Conservation (phyloP, 1,140 invertebrate genomes). For the Sycophila sp. region DNA sequence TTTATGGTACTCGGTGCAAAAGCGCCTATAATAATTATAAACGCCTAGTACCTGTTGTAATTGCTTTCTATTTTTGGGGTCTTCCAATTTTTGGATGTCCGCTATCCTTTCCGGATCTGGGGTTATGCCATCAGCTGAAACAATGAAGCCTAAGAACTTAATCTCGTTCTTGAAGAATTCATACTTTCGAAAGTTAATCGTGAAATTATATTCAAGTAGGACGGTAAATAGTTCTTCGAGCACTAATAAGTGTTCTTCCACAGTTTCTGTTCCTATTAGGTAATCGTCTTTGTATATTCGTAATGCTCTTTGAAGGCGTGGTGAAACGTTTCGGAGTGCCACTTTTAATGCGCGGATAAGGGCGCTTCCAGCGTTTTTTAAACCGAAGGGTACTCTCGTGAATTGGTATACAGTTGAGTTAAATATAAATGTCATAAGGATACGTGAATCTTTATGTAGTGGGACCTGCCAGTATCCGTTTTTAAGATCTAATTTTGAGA, state of each 20-base stretch:
- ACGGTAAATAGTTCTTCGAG: no score
- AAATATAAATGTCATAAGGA: slow-evolving; percentile 53
- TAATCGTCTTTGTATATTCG: neutral
- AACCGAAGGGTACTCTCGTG: slow-evolving; percentile 9
- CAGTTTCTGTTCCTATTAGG: neutral
- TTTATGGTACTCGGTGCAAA: slow-evolving; percentile 17
- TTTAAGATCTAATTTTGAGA: slow-evolving; percentile 50
- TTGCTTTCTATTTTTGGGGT: slow-evolving; percentile 11
- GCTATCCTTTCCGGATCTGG: slow-evolving; percentile 23
- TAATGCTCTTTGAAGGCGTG: neutral
- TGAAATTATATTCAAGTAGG: slow-evolving; percentile 2
- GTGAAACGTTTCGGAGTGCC: neutral
- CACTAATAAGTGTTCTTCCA: no score
- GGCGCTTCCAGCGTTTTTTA: slow-evolving; percentile 13
- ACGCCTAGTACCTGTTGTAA: slow-evolving; percentile 39
- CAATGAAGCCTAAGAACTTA: slow-evolving; percentile 25
- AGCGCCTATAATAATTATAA: slow-evolving; percentile 40
- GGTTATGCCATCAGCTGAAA: slow-evolving; percentile 11
- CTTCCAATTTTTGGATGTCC: slow-evolving; percentile 15
- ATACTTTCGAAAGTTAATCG: slow-evolving; percentile 13
- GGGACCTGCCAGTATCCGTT: slow-evolving; percentile 57
- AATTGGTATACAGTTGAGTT: slow-evolving; percentile 38
- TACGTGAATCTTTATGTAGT: slow-evolving; percentile 41
- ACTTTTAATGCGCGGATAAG: slow-evolving; percentile 7
- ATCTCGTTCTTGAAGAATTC: neutral